A percentile compares a stretch with the other conserved stretches of the same genome.
Evolutionary conservation across 2,113 vertebrate genomes (phyloP).

Genomic region (Acanthisitta chloris): DNA sequence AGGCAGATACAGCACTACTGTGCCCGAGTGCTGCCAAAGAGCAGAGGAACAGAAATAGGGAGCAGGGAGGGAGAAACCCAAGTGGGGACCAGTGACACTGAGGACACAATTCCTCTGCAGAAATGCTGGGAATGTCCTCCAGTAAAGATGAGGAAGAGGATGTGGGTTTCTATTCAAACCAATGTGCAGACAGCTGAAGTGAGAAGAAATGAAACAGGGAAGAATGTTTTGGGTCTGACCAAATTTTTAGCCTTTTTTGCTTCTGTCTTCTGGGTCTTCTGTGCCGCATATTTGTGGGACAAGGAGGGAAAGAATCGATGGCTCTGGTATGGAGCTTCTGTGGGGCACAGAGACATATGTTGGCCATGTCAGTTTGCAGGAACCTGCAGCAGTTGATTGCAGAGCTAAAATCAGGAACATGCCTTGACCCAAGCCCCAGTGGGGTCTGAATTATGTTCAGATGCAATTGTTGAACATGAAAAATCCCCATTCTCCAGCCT

Average conservation of each 20-base stretch:
- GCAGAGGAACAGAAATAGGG: neutral
- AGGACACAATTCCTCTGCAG: neutral
- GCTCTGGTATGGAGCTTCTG: too few species aligned
- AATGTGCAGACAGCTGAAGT: neutral
- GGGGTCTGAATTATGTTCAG: neutral
- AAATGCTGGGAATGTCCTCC: neutral
- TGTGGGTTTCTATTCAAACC: neutral
- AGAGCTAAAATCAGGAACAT: too few species aligned
- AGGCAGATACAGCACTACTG: neutral
- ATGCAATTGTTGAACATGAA: neutral
- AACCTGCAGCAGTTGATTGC: too few species aligned
- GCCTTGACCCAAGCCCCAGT: too few species aligned
- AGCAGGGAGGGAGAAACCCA: neutral
- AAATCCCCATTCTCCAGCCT: neutral
- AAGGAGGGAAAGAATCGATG: too few species aligned
- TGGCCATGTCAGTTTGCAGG: too few species aligned
- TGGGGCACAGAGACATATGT: too few species aligned
- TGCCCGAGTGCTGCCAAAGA: neutral
- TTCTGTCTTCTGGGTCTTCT: too few species aligned
- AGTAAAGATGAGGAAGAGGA: neutral
- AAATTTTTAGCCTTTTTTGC: neutral
- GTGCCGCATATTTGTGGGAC: too few species aligned
- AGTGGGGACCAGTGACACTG: rapidly evolving
- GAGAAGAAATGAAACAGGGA: neutral
- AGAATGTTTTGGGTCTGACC: neutral